Evolutionary conservation across 2,888 invertebrate genomes (phyloP).

Genomic region (Morpho helenor): DNA sequence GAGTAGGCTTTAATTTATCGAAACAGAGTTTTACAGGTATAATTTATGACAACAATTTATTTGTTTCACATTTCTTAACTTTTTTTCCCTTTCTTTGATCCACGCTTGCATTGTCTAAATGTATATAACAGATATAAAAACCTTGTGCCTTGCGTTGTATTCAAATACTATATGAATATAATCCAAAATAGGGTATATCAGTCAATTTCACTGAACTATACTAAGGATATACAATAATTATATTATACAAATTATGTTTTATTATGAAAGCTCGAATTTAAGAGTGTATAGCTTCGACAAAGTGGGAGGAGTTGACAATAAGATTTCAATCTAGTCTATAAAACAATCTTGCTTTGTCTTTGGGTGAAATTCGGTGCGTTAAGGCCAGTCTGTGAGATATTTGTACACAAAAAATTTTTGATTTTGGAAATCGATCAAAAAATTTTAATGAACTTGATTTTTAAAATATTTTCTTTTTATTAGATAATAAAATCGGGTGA

Average conservation of each 20-base stretch:
- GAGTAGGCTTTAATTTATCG: too few species aligned
- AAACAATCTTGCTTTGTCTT: conserved; percentile 58
- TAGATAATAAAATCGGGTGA: too few species aligned
- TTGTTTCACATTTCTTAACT: too few species aligned
- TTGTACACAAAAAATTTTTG: conserved; percentile 1
- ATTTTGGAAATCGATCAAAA: too few species aligned
- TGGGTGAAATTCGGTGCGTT: conserved; percentile 18
- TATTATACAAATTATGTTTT: conserved; percentile 53
- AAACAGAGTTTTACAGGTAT: too few species aligned
- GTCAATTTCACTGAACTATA: conserved; percentile 73
- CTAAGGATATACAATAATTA: conserved; percentile 37
- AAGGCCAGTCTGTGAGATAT: conserved; percentile 24
- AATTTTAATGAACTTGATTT: too few species aligned
- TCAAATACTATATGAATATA: conserved; percentile 48
- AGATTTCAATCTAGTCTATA: conserved; percentile 69
- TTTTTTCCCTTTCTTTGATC: background rate
- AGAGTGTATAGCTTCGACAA: conserved; percentile 53
- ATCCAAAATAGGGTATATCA: conserved; percentile 62
- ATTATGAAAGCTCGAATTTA: conserved; percentile 66
- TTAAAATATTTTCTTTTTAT: too few species aligned
- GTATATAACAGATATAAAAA: conserved; percentile 4
- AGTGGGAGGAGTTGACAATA: conserved; percentile 70
- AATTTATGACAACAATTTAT: too few species aligned
- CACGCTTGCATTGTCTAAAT: background rate
- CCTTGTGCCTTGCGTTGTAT: conserved; percentile 71